A percentile compares a stretch with the other conserved stretches of the same genome.
Evolutionary conservation across 1,140 invertebrate species (phyloP).

Genomic region (Globodera rostochiensis): DNA sequence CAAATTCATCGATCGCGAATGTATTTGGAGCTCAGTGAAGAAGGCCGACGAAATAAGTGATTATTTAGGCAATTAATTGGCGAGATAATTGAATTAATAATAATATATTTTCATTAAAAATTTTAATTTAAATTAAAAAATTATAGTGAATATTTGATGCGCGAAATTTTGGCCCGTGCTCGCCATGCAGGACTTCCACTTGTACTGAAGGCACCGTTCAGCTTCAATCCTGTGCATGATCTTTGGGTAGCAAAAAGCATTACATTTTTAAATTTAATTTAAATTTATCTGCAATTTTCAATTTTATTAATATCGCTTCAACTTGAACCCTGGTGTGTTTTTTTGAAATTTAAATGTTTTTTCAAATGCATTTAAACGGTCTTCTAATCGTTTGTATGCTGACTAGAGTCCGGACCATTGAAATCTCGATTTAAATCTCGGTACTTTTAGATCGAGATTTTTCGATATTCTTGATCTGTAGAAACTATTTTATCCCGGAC

Average conservation of each 20-base stretch:
- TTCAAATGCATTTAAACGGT: no score
- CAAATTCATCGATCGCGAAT: constrained; percentile 51
- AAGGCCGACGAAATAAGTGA: constrained; percentile 44
- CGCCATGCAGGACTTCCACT: constrained; percentile 29
- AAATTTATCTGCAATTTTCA: background rate
- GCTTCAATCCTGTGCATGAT: constrained; percentile 44
- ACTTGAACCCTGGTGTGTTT: no score
- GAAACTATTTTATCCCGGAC: no score
- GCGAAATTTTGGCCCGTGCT: constrained; percentile 30
- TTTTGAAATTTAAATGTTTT: no score
- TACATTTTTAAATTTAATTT: constrained; percentile 10
- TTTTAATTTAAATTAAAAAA: background rate
- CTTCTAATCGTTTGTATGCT: no score
- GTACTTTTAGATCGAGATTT: no score
- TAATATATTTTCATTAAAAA: background rate
- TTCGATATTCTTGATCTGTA: no score
- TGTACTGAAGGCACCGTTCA: constrained; percentile 37
- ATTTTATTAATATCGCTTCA: no score
- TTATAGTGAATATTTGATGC: constrained; percentile 41
- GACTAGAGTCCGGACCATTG: no score
- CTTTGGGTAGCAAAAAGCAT: constrained; percentile 30
- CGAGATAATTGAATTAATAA: background rate
- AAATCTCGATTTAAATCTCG: no score
- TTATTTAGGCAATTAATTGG: background rate
- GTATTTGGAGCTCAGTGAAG: constrained; percentile 51